Base-by-base conservation (phyloP, 2,797 vertebrate species). In the Chiloscyllium punctatum region DNA sequence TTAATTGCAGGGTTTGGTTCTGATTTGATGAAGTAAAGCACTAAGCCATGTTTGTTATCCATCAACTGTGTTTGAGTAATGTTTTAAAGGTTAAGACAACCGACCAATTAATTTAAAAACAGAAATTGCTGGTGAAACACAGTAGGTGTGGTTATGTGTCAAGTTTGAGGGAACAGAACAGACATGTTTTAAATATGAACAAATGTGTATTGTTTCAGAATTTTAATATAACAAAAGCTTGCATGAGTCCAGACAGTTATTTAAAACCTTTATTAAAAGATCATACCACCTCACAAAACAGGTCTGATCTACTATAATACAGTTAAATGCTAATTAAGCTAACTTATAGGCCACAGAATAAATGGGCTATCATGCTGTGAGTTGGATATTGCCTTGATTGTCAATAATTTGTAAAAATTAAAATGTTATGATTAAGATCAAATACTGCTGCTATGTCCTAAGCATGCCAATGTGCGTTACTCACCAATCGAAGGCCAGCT, bases 401-500 rank as follows among this genome's bases (percentile, higher is more conserved):
- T 48, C 15, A 69, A 94, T 11, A 71, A 71, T 69, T 94, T 77
- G 15, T 51, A 30, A 15, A 48, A 16, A 57, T 13, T 42, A 71
- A n/a, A n/a, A 16, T 94, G 48, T 72, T 69, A 72, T 27, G 42
- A 94, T 94, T 94, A 27, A 94, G 92, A 23, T 94, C 92, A 94
- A 97, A 97, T 97, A 96, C 96, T 97, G 96, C 96, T 96, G 97
- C 97, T 97, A 97, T 97, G 97, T 97, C 96, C 97, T 96, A 97
- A 96, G 96, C 97, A 96, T 96, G 97, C 96, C 97, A 97, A 96
- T 97, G 97, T 97, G 97, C 97, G 96, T 96, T 96, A 96, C 96
- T 97, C 97, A 96, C 96, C 11, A 30, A 97, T 53, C 96, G 97
- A 97, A 97, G 97, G 37, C 95, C 96, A 96, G 96, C 97, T 97